Evolutionary conservation across 2,113 vertebrate genomes (phyloP).

Genomic region (Vanacampus margaritifer): DNA sequence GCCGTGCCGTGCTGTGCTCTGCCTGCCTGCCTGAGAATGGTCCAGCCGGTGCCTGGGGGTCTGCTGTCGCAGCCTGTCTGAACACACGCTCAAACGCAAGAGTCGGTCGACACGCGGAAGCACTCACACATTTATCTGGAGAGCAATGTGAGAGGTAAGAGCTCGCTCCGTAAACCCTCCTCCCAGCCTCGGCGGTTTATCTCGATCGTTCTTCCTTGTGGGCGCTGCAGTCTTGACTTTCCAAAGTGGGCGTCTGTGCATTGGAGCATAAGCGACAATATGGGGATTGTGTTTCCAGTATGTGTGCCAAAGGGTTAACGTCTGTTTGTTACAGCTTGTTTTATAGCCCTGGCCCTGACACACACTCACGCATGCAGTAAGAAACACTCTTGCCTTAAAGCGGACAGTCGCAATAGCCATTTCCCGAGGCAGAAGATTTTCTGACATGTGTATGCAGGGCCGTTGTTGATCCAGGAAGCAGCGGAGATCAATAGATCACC

Average conservation of each 20-base stretch:
- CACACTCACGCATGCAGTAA: constrained; percentile 28
- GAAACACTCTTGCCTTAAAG: constrained; percentile 55
- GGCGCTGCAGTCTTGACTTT: constrained; percentile 57
- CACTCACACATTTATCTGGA: constrained; percentile 48
- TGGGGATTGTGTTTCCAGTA: constrained; percentile 19
- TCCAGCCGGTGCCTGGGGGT: constrained; percentile 79
- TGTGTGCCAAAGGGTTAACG: constrained; percentile 44
- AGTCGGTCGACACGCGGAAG: constrained; percentile 53
- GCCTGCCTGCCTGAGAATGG: constrained; percentile 73
- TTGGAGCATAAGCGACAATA: constrained; percentile 31
- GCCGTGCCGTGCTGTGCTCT: constrained; percentile 64
- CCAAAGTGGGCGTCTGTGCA: constrained; percentile 45
- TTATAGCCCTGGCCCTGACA: constrained; percentile 28
- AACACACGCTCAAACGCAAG: constrained; percentile 60
- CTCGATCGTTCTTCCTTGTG: constrained; percentile 57
- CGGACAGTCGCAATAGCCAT: constrained; percentile 59
- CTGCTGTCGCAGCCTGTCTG: constrained; percentile 77
- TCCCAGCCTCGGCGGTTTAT: constrained; percentile 47
- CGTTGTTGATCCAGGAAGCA: constrained; percentile 65
- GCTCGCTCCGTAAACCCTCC: constrained; percentile 48
- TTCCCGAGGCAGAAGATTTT: constrained; percentile 56
- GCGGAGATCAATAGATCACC: constrained; percentile 67
- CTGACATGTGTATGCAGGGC: constrained; percentile 39
- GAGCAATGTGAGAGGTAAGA: constrained; percentile 78
- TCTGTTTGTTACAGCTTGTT: constrained; percentile 56